Base-by-base conservation (phyloP, 1,140 invertebrate genomes). In the Steinernema feltiae region DNA sequence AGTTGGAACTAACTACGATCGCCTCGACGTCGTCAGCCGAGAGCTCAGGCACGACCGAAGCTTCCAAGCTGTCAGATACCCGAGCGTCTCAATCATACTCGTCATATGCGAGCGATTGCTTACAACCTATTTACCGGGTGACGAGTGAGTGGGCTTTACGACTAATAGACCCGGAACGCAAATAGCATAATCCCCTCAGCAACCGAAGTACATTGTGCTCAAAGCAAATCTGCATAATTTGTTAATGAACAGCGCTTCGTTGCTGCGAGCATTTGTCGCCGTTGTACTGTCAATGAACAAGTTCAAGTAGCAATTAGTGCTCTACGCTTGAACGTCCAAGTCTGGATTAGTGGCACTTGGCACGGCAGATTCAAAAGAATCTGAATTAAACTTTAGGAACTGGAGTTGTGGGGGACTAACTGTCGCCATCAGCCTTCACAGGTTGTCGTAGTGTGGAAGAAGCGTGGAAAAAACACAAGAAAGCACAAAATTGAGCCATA, bases 121-220 rank as follows among this genome's bases (percentile, higher is more conserved):
- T 63, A 63, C 53, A 63, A 63, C 53, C 53, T 63, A 63, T 63
- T 63, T 27, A 63, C 53, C 53, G 53, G 53, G 24, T 63, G 53
- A 63, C 15, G 53, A 63, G 53, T n/a, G 7, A 27, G 53, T 27
- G 53, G 53, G 24, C 12, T 63, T 41, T 63, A 63, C 53, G 53
- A 63, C 53, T n/a, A 63, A 63, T 27, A 17, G 53, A 12, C 7
- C 53, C 53, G 24, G 24, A 63, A 27, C 53, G 53, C 53, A 63
- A 63, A 63, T 27, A 63, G 12, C 3, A 27, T 63, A 63, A 63
- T 63, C 53, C 53, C 53, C 53, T 63, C 3, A 27, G 53, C 53
- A 15, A 21, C 24, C 24, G 24, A 63, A 63, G 24, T 12, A 63
- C 53, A 63, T 63, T 63, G 53, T 63, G 12, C 12, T 63, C 53